Evolutionary conservation across 2,113 vertebrate species (phyloP), one percentile per base, ranked within the genome.

Genomic region (Aramus guarauna): DNA sequence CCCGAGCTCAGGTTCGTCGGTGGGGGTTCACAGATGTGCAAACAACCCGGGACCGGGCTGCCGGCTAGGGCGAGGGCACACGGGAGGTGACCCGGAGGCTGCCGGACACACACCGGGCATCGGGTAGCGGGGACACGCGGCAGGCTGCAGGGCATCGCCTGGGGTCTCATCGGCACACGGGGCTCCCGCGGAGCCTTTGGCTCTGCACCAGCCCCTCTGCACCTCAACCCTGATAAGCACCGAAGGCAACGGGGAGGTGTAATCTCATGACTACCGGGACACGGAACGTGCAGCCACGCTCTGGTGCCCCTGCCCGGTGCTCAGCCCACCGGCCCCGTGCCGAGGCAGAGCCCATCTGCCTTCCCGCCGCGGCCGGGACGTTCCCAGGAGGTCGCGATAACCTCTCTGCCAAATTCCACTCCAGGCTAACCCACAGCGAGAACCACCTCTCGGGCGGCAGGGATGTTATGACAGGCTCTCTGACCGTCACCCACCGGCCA

Each of bases 41-140:
- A 45, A 45, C 17, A 30, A 9, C 22, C 53, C 3, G 2, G n/a
- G 26, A 15, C 4, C 6, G 5, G 64, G 58, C 41, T 19, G 64
- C 20, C 11, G 34, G 30, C 30, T 32, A 6, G 63, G 36, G 36
- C 0, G 8, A 24, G 59, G 48, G 34, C 56, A 7, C 27, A 1
- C 0, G 11, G 66, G 9, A 6, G 32, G 50, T 24, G 73, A 50
- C 22, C 36, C 2, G 0, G 15, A 4, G 21, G 19, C 36, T 47
- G 27, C 19, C 22, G 29, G 58, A 3, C 30, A 1, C 7, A 8
- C 18, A 1, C 12, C 30, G 58, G 36, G 60, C 32, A 22, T 11
- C 0, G 1, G 16, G 27, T 3, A 59, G 32, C 34, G 10, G 59
- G 56, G 50, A 23, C 32, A 14, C 9, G 2, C 0, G 1, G 41